These are phyloP conservation scores for Helicolenus hilgendorfi DNA, from an alignment of 2,797 vertebrate species.

Conservation along the genomic window DNA sequence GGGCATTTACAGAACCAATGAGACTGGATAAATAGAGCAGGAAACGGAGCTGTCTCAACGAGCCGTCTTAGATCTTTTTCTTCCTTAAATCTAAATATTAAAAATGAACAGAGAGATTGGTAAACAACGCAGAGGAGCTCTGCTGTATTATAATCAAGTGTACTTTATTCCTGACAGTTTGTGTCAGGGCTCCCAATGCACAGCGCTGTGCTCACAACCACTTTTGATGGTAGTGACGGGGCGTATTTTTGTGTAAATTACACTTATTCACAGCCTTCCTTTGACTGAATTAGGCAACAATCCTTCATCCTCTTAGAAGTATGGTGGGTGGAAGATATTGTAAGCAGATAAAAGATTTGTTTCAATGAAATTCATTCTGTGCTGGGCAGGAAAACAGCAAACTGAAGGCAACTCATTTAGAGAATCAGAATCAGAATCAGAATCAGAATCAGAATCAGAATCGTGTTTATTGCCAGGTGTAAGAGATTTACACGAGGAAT, in stretches of 20 bases:
- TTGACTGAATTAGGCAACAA: conserved; percentile 39
- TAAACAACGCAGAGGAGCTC: conserved; percentile 20
- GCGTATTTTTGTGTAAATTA: conserved; percentile 26
- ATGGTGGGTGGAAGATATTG: conserved; percentile 15
- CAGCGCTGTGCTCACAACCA: not conserved
- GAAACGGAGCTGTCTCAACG: conserved; percentile 51
- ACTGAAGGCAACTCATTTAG: not conserved
- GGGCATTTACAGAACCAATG: conserved; percentile 65
- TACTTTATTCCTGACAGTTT: conserved; percentile 31
- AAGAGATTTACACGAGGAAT: no score
- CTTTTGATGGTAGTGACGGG: not conserved
- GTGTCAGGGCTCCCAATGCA: conserved; percentile 13
- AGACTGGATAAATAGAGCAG: conserved; percentile 58
- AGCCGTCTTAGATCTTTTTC: conserved; percentile 25
- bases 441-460: no score
- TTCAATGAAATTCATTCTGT: conserved; percentile 46
- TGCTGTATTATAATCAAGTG: not conserved
- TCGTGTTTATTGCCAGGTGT: no score
- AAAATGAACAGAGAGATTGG: conserved; percentile 25
- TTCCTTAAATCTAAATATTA: conserved; percentile 40
- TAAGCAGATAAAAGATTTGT: conserved; percentile 47
- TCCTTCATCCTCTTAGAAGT: conserved; percentile 13
- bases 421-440: no score
- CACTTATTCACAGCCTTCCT: conserved; percentile 24
- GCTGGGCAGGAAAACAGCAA: conserved; percentile 6